phyloP scores from a whole-genome alignment of 2,888 invertebrate genomes.

The Sarcophaga rosellei region DNA sequence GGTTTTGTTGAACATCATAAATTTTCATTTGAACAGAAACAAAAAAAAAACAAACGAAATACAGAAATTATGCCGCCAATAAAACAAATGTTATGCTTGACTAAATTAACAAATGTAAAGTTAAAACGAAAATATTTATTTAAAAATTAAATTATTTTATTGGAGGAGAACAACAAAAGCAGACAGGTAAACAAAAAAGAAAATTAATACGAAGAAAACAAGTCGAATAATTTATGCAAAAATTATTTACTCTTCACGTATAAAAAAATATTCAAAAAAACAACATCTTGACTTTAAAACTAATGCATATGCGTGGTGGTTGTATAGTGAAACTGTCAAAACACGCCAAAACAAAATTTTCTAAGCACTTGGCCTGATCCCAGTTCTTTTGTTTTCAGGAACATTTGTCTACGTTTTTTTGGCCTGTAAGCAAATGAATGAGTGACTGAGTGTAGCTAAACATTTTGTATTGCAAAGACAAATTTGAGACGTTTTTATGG shows the following conservation, averaged over 20 bases:
- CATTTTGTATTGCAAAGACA: conserved; percentile 57
- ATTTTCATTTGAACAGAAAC: conserved; percentile 11
- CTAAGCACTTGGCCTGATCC: neutral
- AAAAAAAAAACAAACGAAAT: neutral
- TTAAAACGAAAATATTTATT: conserved; percentile 18
- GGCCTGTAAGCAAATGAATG: neutral
- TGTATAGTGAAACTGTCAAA: conserved; percentile 49
- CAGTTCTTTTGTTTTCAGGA: neutral
- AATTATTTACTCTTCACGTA: neutral
- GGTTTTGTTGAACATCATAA: conserved; percentile 51
- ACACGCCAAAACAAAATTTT: neutral
- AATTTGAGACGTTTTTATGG: conserved; percentile 71
- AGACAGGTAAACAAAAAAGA: conserved; percentile 37
- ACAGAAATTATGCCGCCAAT: conserved; percentile 32
- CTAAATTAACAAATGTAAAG: conserved; percentile 64
- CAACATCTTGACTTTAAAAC: conserved; percentile 59
- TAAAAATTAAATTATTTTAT: conserved; percentile 9
- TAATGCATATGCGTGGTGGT: neutral
- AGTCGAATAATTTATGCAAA: conserved; percentile 64
- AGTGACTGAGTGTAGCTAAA: neutral
- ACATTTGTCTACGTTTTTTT: conserved; percentile 55
- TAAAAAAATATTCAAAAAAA: conserved; percentile 1
- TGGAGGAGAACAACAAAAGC: neutral
- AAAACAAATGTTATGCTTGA: conserved; percentile 65
- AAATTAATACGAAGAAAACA: neutral